Conservation (phyloP, 1,140 invertebrate species). For the Onthophagus taurus region DNA sequence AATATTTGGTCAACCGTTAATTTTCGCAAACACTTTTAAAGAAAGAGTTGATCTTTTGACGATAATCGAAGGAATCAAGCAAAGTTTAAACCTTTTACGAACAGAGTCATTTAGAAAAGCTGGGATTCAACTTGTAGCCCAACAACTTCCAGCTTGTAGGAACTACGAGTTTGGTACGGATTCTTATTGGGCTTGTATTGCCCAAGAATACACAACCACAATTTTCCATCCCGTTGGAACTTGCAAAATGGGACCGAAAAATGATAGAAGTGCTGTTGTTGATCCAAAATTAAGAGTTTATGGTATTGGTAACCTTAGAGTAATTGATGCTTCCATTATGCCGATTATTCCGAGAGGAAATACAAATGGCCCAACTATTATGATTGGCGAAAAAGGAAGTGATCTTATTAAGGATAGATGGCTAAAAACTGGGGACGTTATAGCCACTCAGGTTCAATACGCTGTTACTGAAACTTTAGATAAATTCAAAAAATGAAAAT, state of each 20-base stretch:
- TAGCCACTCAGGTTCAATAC: conserved; percentile 4
- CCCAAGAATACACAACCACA: conserved; percentile 35
- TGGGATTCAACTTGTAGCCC: conserved; percentile 34
- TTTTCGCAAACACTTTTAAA: conserved; percentile 58
- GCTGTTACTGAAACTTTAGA: conserved; percentile 6
- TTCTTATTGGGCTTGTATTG: conserved; percentile 44
- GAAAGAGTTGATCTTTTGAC: conserved; percentile 44
- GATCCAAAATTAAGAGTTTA: conserved; percentile 33
- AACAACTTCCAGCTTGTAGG: conserved; percentile 37
- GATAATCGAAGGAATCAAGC: conserved; percentile 44
- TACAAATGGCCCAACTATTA: conserved; percentile 55
- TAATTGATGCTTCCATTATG: conserved; percentile 38
- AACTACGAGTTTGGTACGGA: conserved; percentile 36
- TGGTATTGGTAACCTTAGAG: conserved; percentile 33
- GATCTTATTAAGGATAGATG: conserved; percentile 49
- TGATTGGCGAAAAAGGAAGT: conserved; percentile 60
- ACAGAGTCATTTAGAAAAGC: conserved; percentile 40
- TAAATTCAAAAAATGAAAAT: conserved; percentile 6
- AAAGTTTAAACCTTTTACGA: conserved; percentile 39
- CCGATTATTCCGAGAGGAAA: conserved; percentile 50
- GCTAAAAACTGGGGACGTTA: conserved; percentile 18
- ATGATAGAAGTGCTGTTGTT: conserved; percentile 34
- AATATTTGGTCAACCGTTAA: conserved; percentile 46
- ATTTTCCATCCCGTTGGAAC: conserved; percentile 47
- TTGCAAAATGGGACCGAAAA: conserved; percentile 49